A percentile compares a stretch with the other conserved stretches of the same genome.
Evolutionary conservation across 2,113 vertebrate species (phyloP).

Genomic region (Tympanuchus pallidicinctus): DNA sequence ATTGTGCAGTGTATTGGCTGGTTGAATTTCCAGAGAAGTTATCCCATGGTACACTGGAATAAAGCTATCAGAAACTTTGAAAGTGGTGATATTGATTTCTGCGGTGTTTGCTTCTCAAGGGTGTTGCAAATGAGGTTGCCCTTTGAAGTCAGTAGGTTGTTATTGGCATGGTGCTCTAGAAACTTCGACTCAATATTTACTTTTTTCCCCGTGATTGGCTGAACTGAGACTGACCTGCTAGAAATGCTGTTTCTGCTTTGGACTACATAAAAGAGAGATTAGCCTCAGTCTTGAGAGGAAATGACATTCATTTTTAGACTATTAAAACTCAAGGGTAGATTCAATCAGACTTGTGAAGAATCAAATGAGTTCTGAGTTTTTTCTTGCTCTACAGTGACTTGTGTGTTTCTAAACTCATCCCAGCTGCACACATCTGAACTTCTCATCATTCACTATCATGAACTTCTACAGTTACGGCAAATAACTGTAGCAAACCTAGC

Average conservation of each 20-base stretch:
- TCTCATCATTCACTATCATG: not conserved
- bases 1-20: not conserved
- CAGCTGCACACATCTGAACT: not conserved
- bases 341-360: not conserved
- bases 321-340: not conserved
- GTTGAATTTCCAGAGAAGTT: not conserved
- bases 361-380: not conserved
- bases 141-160: not conserved
- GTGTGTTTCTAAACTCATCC: not conserved
- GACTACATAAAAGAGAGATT: not conserved
- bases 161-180: not conserved
- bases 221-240: not conserved
- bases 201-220: accelerated
- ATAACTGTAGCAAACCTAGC: not conserved
- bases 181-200: not conserved
- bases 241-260: not conserved
- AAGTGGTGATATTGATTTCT: not conserved
- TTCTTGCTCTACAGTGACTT: not conserved
- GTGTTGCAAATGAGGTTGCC: not conserved
- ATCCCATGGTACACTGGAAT: not conserved
- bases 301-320: not conserved
- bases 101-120: not conserved
- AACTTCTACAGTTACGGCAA: not conserved
- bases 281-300: not conserved
- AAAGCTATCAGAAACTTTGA: not conserved